Conservation (phyloP, 2,888 invertebrate species). For the Nudaria mundana region DNA sequence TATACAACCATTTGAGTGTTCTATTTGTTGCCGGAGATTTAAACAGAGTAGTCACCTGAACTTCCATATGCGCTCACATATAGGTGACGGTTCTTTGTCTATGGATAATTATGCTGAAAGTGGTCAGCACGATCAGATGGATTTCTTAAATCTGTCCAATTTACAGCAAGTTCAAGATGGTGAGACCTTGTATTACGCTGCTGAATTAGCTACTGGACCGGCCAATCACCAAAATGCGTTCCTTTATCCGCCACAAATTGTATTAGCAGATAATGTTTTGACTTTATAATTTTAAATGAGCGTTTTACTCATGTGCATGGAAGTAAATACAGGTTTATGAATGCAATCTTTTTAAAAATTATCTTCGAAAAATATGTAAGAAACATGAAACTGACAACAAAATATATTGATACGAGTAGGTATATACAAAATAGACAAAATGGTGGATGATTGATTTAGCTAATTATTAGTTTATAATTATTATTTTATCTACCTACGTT, state of each 20-base stretch:
- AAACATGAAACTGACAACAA: too few relatives aligned
- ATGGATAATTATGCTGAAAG: constrained; percentile 50
- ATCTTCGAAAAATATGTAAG: too few relatives aligned
- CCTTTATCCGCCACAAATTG: constrained; percentile 28
- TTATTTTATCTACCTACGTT: not conserved
- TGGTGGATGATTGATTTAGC: too few relatives aligned
- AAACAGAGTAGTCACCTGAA: constrained; percentile 76
- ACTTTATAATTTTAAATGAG: not conserved
- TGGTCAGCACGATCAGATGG: constrained; percentile 44
- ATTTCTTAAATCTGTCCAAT: constrained; percentile 59
- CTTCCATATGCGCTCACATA: constrained; percentile 71
- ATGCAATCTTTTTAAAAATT: not conserved
- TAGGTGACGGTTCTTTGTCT: constrained; percentile 42
- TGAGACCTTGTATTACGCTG: constrained; percentile 66
- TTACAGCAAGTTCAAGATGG: constrained; percentile 63
- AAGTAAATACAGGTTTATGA: not conserved
- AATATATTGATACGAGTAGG: too few relatives aligned
- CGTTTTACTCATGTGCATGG: not conserved
- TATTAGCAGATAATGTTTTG: constrained; percentile 28
- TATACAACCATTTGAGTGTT: constrained; percentile 72
- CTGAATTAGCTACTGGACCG: constrained; percentile 45
- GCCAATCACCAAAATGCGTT: constrained; percentile 27
- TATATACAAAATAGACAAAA: too few relatives aligned
- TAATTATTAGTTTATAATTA: too few relatives aligned
- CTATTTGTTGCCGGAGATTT: constrained; percentile 62